These are phyloP conservation scores for Apeltes quadracus DNA, from an alignment of 2,113 vertebrate genomes.

Conservation along the genomic window DNA sequence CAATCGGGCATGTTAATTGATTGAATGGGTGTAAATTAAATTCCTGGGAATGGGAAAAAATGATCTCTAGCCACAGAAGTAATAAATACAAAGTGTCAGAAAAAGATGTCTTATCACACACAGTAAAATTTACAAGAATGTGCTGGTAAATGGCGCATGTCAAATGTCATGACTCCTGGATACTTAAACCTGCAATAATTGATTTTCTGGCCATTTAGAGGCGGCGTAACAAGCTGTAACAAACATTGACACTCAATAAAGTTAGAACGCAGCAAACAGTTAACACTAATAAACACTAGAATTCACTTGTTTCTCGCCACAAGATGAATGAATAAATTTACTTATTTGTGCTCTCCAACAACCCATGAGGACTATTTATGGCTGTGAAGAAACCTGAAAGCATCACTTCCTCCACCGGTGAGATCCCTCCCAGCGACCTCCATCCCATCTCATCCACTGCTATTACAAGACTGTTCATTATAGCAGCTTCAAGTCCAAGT, in stretches of 20 bases:
- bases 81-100: conserved; percentile 16
- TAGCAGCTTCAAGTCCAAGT: neutral
- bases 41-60: conserved; percentile 19
- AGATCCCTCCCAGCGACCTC: neutral
- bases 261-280: no score
- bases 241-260: neutral
- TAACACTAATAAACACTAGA: no score
- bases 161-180: conserved; percentile 7
- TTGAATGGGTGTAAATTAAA: neutral
- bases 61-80: conserved; percentile 23
- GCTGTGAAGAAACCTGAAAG: neutral
- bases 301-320: neutral
- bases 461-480: neutral
- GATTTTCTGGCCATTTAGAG: neutral
- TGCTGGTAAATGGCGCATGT: neutral
- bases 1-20: conserved; percentile 57
- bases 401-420: neutral
- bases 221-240: neutral
- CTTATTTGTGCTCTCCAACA: neutral
- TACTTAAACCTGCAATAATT: neutral
- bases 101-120: conserved; percentile 13
- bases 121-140: neutral
- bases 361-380: neutral
- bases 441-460: neutral
- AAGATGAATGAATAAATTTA: neutral